Conservation (phyloP, 2,797 vertebrate species). For the Trichosurus vulpecula region DNA sequence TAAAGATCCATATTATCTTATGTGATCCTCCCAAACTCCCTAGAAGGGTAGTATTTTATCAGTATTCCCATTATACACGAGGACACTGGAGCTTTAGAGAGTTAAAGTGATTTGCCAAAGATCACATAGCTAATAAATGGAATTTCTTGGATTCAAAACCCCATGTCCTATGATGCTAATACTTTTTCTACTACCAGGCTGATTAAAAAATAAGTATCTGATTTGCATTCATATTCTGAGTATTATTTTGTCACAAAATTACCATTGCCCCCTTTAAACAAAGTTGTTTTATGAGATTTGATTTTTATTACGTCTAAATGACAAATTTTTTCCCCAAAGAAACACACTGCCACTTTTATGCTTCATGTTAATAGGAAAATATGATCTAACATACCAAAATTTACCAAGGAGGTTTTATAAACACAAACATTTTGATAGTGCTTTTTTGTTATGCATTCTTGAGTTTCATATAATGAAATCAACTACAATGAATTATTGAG, state of each 20-base stretch:
- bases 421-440: conserved; percentile 45
- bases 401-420: conserved; percentile 6
- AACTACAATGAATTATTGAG: conserved; percentile 71
- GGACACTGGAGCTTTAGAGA: conserved; percentile 20
- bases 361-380: conserved; percentile 49
- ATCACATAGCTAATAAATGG: neutral
- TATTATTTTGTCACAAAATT: conserved; percentile 34
- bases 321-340: conserved; percentile 26
- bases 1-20: neutral
- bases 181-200: neutral
- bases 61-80: neutral
- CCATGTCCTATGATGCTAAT: neutral
- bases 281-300: neutral
- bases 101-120: conserved; percentile 40
- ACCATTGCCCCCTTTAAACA: conserved; percentile 41
- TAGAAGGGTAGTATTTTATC: neutral
- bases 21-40: neutral
- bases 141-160: neutral
- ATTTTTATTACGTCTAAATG: conserved; percentile 49
- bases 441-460: conserved; percentile 58
- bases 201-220: conserved; percentile 35
- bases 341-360: conserved; percentile 44
- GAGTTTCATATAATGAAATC: conserved; percentile 61
- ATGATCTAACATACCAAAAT: conserved; percentile 18
- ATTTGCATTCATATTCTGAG: conserved; percentile 28